A percentile compares a stretch with the other conserved stretches of the same genome.
Evolutionary conservation across 2,888 invertebrate genomes (phyloP).

Genomic region (Cheilosia impressa): DNA sequence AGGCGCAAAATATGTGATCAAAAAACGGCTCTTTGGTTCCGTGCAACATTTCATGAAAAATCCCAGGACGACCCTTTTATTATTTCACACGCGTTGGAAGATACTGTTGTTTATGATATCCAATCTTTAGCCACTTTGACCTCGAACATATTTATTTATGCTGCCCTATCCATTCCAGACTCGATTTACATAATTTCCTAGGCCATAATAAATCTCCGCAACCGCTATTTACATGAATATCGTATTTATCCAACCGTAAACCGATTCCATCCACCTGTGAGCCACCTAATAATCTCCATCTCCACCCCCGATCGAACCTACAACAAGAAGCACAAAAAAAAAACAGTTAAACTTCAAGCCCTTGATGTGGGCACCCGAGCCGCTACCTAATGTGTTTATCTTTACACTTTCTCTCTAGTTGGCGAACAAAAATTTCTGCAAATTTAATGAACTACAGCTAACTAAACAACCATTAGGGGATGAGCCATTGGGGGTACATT

Average conservation of each 20-base stretch:
- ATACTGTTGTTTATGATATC: not conserved
- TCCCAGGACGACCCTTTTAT: not conserved
- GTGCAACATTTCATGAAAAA: no score
- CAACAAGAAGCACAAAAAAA: not conserved
- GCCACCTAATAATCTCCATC: conserved; percentile 8
- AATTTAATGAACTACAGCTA: conserved; percentile 59
- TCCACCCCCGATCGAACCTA: not conserved
- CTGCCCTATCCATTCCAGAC: not conserved
- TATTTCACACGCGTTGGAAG: not conserved
- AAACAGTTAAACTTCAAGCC: not conserved
- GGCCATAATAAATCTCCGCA: conserved; percentile 41
- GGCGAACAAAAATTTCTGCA: conserved; percentile 25
- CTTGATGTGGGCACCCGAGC: not conserved
- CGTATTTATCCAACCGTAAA: conserved; percentile 36
- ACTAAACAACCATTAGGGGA: conserved; percentile 67
- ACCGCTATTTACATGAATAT: conserved; percentile 42
- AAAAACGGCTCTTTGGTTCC: no score
- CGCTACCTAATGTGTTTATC: conserved; percentile 12
- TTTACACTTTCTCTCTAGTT: not conserved
- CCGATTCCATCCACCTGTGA: conserved; percentile 53
- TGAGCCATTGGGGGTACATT: conserved; percentile 50
- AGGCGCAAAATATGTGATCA: no score
- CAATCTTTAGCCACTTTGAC: not conserved
- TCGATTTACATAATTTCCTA: conserved; percentile 34
- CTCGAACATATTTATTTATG: conserved; percentile 13